Percentiles rank a stretch among this genome's conserved stretches.
phyloP scores from a whole-genome alignment of 2,797 vertebrate species.

The Sylvilagus floridanus region DNA sequence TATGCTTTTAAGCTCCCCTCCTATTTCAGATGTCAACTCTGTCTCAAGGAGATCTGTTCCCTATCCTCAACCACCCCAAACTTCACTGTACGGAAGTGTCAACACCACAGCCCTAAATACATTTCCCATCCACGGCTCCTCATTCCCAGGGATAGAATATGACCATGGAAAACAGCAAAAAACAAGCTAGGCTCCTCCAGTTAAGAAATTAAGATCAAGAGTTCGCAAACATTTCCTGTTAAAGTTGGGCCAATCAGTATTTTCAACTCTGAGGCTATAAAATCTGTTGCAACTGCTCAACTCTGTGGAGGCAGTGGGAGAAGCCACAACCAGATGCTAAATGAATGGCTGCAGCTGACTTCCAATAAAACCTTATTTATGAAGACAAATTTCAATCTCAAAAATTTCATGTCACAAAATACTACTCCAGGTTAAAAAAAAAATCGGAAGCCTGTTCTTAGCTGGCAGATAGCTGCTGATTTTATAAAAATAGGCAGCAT shows the following conservation, averaged over 20 bases:
- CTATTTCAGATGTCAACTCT: constrained; percentile 3
- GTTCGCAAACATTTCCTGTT: neutral
- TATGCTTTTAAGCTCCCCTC: neutral
- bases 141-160: neutral
- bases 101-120: constrained; percentile 3
- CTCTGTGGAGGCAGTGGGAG: neutral
- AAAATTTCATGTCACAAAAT: constrained; percentile 48
- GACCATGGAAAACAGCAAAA: constrained; percentile 13
- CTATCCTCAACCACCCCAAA: neutral
- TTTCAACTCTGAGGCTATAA: neutral
- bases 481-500: constrained; percentile 43
- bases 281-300: neutral
- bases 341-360: neutral
- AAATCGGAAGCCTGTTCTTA: neutral
- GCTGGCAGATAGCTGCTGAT: neutral
- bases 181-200: neutral
- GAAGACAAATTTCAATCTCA: constrained; percentile 5
- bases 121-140: neutral
- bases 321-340: neutral
- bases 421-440: neutral
- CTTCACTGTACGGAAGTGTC: neutral
- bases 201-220: constrained; percentile 36
- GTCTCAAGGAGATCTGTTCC: neutral
- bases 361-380: constrained; percentile 19
- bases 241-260: neutral